Percentiles rank a stretch among this genome's conserved stretches.
Conservation (phyloP, 2,888 invertebrate species). For the Patella ulyssiponensis region DNA sequence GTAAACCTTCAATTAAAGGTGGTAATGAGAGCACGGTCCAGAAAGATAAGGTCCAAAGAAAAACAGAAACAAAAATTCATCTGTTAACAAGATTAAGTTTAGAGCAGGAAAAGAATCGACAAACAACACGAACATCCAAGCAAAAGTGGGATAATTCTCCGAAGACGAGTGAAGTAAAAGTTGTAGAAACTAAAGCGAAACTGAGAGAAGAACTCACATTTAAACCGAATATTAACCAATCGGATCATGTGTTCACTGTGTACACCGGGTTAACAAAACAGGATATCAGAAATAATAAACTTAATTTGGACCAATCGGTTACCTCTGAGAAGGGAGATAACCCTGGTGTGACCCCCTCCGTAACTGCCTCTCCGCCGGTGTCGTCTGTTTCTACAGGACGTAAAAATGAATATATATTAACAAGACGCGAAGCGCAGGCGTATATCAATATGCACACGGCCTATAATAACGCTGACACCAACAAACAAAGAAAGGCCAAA, state of each 20-base stretch:
- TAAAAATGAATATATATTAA: constrained; percentile 35
- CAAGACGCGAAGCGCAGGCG: constrained; percentile 45
- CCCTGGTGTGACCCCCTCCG: background rate
- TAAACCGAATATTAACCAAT: background rate
- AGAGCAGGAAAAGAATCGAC: constrained; percentile 38
- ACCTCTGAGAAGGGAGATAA: background rate
- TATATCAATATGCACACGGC: constrained; percentile 54
- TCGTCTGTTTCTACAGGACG: background rate
- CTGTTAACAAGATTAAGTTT: constrained; percentile 38
- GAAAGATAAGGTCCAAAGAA: constrained; percentile 16
- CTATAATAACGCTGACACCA: constrained; percentile 34
- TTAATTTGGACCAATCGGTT: background rate
- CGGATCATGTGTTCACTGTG: background rate
- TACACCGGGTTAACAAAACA: background rate
- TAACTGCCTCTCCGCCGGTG: background rate
- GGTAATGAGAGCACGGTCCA: background rate
- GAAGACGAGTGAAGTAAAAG: background rate
- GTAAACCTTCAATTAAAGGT: constrained; percentile 5
- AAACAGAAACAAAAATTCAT: constrained; percentile 36
- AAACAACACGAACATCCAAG: constrained; percentile 17
- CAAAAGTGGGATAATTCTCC: background rate
- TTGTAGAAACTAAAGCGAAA: constrained; percentile 34
- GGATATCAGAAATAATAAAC: background rate
- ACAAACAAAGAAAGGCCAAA: constrained; percentile 44
- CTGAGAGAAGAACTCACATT: background rate